These are phyloP conservation scores for Rhagoletis zephyria DNA, from an alignment of 1,140 invertebrate genomes.

Conservation along the genomic window DNA sequence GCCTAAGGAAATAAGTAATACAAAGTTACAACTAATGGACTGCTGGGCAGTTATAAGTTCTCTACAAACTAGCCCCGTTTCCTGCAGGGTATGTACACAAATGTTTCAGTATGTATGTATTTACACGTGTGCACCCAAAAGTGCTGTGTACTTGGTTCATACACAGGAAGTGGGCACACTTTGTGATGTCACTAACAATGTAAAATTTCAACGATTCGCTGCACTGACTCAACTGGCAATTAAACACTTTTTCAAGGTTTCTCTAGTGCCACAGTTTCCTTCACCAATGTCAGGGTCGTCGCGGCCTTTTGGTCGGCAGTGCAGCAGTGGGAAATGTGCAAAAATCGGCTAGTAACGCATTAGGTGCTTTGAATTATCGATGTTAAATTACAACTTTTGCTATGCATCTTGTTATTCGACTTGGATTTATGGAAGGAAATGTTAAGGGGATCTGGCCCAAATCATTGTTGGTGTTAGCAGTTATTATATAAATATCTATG, in stretches of 20 bases:
- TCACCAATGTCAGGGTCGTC: slow-evolving; percentile 37
- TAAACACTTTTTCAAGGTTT: slow-evolving; percentile 40
- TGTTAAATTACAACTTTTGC: too few species aligned
- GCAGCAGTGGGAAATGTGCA: slow-evolving; percentile 8
- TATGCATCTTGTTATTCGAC: too few species aligned
- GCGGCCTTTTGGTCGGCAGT: neutral
- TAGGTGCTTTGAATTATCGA: neutral
- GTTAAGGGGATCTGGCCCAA: too few species aligned
- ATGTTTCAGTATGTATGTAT: neutral
- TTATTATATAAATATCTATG: too few species aligned
- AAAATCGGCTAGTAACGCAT: neutral
- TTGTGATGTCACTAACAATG: slow-evolving; percentile 43
- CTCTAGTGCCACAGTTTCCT: slow-evolving; percentile 50
- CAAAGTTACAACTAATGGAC: too few species aligned
- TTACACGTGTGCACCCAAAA: neutral
- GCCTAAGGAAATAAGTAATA: too few species aligned
- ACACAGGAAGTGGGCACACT: slow-evolving; percentile 15
- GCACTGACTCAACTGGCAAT: slow-evolving; percentile 45
- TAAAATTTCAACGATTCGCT: slow-evolving; percentile 37
- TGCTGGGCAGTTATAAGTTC: too few species aligned
- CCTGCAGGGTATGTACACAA: too few species aligned
- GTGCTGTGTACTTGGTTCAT: neutral
- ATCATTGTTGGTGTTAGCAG: too few species aligned
- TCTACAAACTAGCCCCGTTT: too few species aligned
- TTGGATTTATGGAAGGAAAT: too few species aligned